Evolutionary conservation across 2,888 invertebrate species (phyloP).

Genomic region (Andrena fulva): DNA sequence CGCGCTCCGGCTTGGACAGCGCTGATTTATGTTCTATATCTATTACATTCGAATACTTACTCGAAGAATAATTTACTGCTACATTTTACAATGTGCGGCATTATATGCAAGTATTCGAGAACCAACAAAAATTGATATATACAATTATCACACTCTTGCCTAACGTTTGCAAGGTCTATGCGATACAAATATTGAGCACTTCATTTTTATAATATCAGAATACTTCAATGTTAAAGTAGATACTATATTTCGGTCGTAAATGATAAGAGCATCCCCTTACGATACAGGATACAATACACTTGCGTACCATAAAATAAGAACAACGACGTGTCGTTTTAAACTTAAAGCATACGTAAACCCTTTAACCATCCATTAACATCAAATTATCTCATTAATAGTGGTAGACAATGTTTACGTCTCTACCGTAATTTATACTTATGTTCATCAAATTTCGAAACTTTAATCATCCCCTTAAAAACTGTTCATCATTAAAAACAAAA

Average conservation of each 20-base stretch:
- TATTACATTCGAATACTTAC: background rate
- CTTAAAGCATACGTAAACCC: slow-evolving; percentile 11
- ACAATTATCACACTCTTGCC: slow-evolving; percentile 29
- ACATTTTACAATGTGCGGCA: background rate
- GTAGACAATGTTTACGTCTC: background rate
- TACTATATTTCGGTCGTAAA: background rate
- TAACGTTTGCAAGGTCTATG: background rate
- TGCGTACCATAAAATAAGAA: slow-evolving; percentile 13
- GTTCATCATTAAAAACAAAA: slow-evolving; percentile 1
- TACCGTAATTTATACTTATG: background rate
- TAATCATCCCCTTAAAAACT: background rate
- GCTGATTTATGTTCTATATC: no score
- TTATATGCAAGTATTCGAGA: slow-evolving; percentile 10
- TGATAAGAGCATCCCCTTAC: background rate
- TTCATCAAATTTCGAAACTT: background rate
- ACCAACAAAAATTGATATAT: slow-evolving; percentile 12
- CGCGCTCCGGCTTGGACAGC: no score
- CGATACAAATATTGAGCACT: slow-evolving; percentile 27
- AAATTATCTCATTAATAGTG: background rate
- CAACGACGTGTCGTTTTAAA: slow-evolving; percentile 20
- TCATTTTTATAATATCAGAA: background rate
- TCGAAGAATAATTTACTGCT: background rate
- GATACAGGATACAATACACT: background rate
- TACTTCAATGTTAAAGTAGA: background rate
- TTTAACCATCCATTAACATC: background rate